phyloP scores from a whole-genome alignment of 1,140 invertebrate species.

The Fopius arisanus region DNA sequence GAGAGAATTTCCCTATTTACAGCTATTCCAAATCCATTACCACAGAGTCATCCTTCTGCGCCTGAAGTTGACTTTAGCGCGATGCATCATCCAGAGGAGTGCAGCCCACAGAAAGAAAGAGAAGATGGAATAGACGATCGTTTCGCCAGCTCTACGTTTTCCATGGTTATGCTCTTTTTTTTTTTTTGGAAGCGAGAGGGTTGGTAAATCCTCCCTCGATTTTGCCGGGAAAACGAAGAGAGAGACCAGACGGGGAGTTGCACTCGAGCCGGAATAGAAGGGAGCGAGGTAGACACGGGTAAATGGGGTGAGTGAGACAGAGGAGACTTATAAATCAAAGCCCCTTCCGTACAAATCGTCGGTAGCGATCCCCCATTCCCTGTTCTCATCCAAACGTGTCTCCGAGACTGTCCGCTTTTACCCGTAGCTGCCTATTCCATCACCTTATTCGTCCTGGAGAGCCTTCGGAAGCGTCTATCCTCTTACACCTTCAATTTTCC shows the following conservation, averaged over 20 bases:
- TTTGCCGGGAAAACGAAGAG: background rate
- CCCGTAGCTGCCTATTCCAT: background rate
- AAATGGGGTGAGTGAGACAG: constrained; percentile 14
- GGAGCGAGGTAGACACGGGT: constrained; percentile 18
- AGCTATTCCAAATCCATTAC: constrained; percentile 50
- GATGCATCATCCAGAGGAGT: constrained; percentile 51
- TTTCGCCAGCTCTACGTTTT: constrained; percentile 20
- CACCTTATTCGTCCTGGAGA: background rate
- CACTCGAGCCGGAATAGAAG: background rate
- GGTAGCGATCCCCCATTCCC: constrained; percentile 30
- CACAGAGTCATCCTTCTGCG: constrained; percentile 44
- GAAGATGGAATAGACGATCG: constrained; percentile 29
- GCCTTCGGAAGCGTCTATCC: constrained; percentile 7
- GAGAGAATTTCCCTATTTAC: constrained; percentile 44
- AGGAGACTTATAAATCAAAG: constrained; percentile 56
- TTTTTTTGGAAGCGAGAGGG: too few relatives aligned
- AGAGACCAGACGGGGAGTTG: background rate
- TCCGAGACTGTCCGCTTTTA: background rate
- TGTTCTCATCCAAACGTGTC: constrained; percentile 16
- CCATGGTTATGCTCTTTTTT: constrained; percentile 15
- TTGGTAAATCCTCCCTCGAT: constrained; percentile 15
- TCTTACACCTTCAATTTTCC: constrained; percentile 14
- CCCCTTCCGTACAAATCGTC: constrained; percentile 32
- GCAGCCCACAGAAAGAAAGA: constrained; percentile 39
- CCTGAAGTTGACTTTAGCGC: constrained; percentile 50